Conservation (phyloP, 2,888 invertebrate genomes). For the Pachycephus smyrnensis region DNA sequence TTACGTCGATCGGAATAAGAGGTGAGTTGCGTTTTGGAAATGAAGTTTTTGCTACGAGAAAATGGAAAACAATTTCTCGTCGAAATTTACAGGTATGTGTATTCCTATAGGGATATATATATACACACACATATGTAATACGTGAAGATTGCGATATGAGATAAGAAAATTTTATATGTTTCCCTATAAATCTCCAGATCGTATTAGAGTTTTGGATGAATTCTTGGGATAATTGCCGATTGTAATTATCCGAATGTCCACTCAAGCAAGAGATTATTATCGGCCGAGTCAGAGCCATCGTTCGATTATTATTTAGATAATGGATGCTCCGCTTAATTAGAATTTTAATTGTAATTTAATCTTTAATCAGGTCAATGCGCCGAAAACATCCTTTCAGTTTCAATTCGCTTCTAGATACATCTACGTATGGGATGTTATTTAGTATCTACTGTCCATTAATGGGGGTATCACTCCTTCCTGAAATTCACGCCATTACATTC, state of each 20-base stretch:
- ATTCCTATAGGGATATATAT: too few species aligned
- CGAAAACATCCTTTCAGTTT: slow-evolving; percentile 10
- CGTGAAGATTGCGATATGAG: too few species aligned
- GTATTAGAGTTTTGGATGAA: not conserved
- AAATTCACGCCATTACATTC: too few species aligned
- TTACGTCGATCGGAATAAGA: slow-evolving; percentile 52
- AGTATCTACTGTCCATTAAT: not conserved
- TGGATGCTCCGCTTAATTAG: slow-evolving; percentile 8
- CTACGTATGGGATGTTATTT: not conserved
- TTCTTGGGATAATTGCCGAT: not conserved
- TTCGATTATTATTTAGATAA: not conserved
- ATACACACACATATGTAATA: too few species aligned
- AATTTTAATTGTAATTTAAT: slow-evolving; percentile 24
- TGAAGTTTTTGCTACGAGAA: not conserved
- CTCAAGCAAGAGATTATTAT: not conserved
- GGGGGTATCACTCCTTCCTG: too few species aligned
- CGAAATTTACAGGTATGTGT: not conserved
- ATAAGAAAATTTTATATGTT: not conserved
- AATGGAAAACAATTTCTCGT: not conserved
- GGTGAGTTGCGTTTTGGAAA: slow-evolving; percentile 43
- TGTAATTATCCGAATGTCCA: not conserved
- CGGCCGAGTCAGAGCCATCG: not conserved
- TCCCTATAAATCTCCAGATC: not conserved
- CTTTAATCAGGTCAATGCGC: slow-evolving; percentile 9
- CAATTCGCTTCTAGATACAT: not conserved